phyloP scores from a whole-genome alignment of 2,888 invertebrate species.

The Xanthorhoe spadicearia region DNA sequence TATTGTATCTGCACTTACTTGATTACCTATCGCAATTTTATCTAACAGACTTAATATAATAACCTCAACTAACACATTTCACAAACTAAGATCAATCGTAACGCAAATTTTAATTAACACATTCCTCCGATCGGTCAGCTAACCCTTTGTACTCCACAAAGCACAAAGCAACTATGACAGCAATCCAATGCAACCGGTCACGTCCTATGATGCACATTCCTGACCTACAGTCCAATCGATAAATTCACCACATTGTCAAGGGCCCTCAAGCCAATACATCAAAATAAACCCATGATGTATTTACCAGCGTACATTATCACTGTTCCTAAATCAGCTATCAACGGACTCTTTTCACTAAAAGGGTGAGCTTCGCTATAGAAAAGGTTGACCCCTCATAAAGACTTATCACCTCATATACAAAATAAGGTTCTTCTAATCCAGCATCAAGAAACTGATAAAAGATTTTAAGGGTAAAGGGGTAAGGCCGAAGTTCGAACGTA shows the following conservation, averaged over 20 bases:
- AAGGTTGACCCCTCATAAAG: constrained; percentile 86
- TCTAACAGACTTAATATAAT: not conserved
- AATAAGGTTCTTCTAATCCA: constrained; percentile 83
- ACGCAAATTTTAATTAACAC: constrained; percentile 68
- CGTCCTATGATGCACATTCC: constrained; percentile 47
- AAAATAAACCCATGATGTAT: constrained; percentile 83
- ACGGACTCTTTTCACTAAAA: constrained; percentile 85
- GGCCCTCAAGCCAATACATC: constrained; percentile 72
- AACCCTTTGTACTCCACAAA: constrained; percentile 60
- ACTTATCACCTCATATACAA: constrained; percentile 85
- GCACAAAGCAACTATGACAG: constrained; percentile 71
- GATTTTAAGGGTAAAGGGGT: constrained; percentile 55
- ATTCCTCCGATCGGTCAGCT: constrained; percentile 62
- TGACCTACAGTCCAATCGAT: constrained; percentile 52
- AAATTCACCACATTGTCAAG: constrained; percentile 37
- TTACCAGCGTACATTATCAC: constrained; percentile 83
- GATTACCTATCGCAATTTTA: too few species aligned
- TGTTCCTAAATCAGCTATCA: constrained; percentile 84
- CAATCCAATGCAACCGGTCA: constrained; percentile 58
- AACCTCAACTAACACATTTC: not conserved
- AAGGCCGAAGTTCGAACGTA: constrained; percentile 68
- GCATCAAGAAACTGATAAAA: constrained; percentile 53
- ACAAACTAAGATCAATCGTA: constrained; percentile 55
- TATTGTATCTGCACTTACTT: too few species aligned
- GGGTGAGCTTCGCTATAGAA: constrained; percentile 83